Base-by-base conservation (phyloP, 1,140 invertebrate genomes). In the Pomacea maculata region DNA sequence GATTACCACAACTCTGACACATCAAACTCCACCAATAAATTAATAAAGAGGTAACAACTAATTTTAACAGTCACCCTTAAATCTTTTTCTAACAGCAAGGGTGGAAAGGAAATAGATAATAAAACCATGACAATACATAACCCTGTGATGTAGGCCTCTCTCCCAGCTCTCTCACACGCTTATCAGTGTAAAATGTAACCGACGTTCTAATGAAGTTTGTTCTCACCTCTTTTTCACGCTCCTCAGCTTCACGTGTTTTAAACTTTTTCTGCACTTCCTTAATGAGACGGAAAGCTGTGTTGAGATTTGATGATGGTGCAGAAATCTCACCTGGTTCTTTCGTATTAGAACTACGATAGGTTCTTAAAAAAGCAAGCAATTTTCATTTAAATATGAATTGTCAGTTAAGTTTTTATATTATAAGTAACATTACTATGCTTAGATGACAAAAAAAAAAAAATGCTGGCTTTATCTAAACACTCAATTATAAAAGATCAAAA, bases 251-350 rank as follows among this genome's bases (percentile, higher is more conserved):
- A 80, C 98, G 93, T 0, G 97, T 99, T 92, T 98, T 99, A 89
- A 97, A 99, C 89, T 97, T 98, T 90, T 99, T 99, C 92, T 99
- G 99, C 57, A 99, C 97, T 93, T 99, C 98, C 92, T 99, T 99
- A 87, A 99, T 99, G 14, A 99, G 93, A 80, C 98, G 94, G 91
- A 98, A 99, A 3, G 97, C 97, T 57, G 97, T 99, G 88, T 97
- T 98, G 12, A 99, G 92, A 92, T 99, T 99, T 1, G 96, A 95
- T 0, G 98, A 99, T 0, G 98, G 97, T 0, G 98, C 95, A 10
- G 95, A 96, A 74, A 98, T 94, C 92, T 99, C 98, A 75, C 98
- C 98, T 17, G 97, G 98, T 90, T 99, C 98, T 93, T 99, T 99
- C 25, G 95, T 95, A 92, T 99, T 99, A 83, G 96, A 97, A 91